Base-by-base conservation (phyloP, 2,113 vertebrate genomes). In the Mixornis gularis region DNA sequence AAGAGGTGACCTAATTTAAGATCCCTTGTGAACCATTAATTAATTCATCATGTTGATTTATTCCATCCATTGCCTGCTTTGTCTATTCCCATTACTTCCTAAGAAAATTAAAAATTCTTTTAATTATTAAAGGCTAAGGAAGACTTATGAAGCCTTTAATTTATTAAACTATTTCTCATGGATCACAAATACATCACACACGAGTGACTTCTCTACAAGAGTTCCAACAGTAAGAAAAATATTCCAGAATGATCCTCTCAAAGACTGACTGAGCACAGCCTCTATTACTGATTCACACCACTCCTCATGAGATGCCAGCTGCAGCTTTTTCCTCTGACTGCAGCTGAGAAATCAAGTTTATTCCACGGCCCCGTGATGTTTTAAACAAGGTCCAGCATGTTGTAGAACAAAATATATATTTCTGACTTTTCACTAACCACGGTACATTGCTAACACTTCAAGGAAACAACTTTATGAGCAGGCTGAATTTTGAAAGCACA, bases 31-130 rank as follows among this genome's bases (percentile, higher is more conserved):
- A 85, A 65, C 29, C 83, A 94, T 94, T 95, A 94, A 96, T 95
- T 94, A 94, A 96, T 95, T 96, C 94, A 95, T 96, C 96, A 96
- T 92, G 94, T 95, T 95, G 96, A 95, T 95, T 96, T 96, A 96
- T 95, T 85, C 86, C 74, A 91, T 89, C 89, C 80, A 87, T 78
- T 90, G 92, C 86, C 86, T 82, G 62, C 91, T 94, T 94, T 94
- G 89, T 95, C 94, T 96, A 92, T 92, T 96, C 96, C 91, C 94
- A 92, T 94, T 89, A 90, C 92, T 89, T 96, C 86, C 41, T 65
- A 72, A 87, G 83, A 95, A 95, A 95, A 96, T 95, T 95, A 93
- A 94, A 94, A 95, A 87, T 93, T 92, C 83, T 76, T 94, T 96
- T 95, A 95, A 96, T 96, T 95, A 96, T 96, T 95, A 82, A 95